Evolutionary conservation across 2,888 invertebrate genomes (phyloP), one percentile per base, ranked within the genome.

Genomic region (Leptinotarsa peninsularis): DNA sequence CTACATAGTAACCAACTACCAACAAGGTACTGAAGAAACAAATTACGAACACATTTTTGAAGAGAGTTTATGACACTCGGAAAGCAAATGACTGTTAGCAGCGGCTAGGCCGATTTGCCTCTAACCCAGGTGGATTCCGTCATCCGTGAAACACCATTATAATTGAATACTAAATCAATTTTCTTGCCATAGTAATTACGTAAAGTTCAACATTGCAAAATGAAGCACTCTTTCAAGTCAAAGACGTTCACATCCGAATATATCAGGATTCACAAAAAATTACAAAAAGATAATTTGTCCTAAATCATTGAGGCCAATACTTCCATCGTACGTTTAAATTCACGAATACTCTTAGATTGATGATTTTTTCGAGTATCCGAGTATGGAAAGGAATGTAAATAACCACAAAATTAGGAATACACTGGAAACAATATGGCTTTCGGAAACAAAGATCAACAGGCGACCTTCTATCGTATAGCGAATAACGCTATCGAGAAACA

Each of bases 131-230:
- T 70, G 70, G 43, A 70, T 5, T 70, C 49, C 23, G 43, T 43
- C 70, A 58, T 60, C 70, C 70, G 70, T 70, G 58, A 58, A 70
- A 70, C 49, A 49, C 52, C 54, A 70, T 49, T 70, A 49, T 70
- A 70, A 58, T 70, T 58, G 58, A 52, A 49, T 70, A 58, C 49
- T 70, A 70, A 70, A 58, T 70, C 70, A 43, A 70, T 70, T 56
- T 69, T 70, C 58, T 21, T 15, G 21, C 21, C 56, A 27, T n/a
- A 49, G 56, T 49, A 58, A 58, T 56, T 58, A 58, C 18, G 23
- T 58, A 10, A n/a, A 49, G 18, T 18, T 21, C 7, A 49, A 50
- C 33, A 23, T 49, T 43, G 43, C 17, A 18, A n/a, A 49, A 14
- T 33, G 15, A 27, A 15, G 23, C 27, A 17, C 23, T 14, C 13